Evolutionary conservation across 2,888 invertebrate genomes (phyloP).

Genomic region (Silvanus unidentatus): DNA sequence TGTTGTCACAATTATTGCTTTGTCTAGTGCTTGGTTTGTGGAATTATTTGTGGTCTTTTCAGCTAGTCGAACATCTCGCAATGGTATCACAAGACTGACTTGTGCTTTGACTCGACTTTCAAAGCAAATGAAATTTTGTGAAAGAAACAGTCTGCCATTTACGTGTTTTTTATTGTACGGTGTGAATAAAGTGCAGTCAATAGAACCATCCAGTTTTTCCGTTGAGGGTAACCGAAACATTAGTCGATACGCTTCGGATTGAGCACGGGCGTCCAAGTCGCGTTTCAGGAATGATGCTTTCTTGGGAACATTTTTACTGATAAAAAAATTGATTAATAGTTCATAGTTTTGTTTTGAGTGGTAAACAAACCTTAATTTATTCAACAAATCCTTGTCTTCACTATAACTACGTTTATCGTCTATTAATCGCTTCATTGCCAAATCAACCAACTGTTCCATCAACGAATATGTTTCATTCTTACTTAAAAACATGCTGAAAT

Average conservation of each 20-base stretch:
- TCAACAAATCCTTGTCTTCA: constrained; percentile 78
- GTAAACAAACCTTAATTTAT: constrained; percentile 62
- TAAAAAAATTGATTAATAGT: too few relatives aligned
- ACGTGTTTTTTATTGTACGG: constrained; percentile 90
- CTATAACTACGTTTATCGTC: constrained; percentile 88
- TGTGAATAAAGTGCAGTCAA: constrained; percentile 88
- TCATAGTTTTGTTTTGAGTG: constrained; percentile 1
- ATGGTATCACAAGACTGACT: constrained; percentile 83
- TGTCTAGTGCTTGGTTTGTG: constrained; percentile 54
- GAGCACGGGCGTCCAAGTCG: constrained; percentile 89
- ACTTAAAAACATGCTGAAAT: constrained; percentile 87
- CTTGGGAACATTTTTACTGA: constrained; percentile 78
- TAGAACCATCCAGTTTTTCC: constrained; percentile 92
- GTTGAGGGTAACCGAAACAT: constrained; percentile 77
- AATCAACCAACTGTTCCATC: constrained; percentile 93
- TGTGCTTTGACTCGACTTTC: constrained; percentile 81
- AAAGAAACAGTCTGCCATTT: constrained; percentile 83
- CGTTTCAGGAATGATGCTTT: constrained; percentile 88
- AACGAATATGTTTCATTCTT: constrained; percentile 84
- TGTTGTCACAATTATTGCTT: constrained; percentile 76
- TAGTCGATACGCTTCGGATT: constrained; percentile 85
- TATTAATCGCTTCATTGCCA: constrained; percentile 93
- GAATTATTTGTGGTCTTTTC: constrained; percentile 70
- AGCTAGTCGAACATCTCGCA: constrained; percentile 71
- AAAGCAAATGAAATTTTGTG: constrained; percentile 93